phyloP scores from a whole-genome alignment of 2,113 vertebrate species.

The Felis catus region DNA sequence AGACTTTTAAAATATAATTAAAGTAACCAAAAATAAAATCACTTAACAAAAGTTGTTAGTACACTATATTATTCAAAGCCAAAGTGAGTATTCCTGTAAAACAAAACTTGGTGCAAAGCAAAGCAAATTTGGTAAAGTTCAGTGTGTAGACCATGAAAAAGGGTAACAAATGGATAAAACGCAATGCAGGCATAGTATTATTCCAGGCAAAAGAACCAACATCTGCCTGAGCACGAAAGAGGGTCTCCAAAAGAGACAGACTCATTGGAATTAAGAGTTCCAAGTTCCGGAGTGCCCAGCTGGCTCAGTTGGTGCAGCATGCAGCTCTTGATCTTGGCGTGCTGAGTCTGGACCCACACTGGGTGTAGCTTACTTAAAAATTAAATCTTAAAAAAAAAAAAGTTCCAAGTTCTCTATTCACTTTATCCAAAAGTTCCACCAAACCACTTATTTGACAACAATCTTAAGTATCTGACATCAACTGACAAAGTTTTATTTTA shows the following conservation, averaged over 20 bases:
- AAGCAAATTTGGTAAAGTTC: background rate
- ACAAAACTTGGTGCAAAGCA: background rate
- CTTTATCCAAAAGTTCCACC: background rate
- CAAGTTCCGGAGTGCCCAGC: background rate
- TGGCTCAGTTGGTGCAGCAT: background rate
- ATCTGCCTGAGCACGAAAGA: background rate
- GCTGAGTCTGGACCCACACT: background rate
- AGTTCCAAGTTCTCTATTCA: background rate
- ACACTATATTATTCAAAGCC: background rate
- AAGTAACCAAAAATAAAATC: conserved; percentile 12
- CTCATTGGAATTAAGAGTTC: background rate
- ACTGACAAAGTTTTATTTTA: background rate
- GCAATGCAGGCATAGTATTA: background rate
- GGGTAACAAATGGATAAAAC: background rate
- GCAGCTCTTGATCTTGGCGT: background rate
- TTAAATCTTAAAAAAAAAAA: background rate
- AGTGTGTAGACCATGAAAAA: background rate
- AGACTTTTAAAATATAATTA: conserved; percentile 19
- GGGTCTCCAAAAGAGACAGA: background rate
- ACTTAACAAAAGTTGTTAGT: conserved; percentile 3
- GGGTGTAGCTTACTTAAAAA: background rate
- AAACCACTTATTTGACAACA: background rate
- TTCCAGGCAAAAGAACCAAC: background rate
- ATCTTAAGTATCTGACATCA: background rate
- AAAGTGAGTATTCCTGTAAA: background rate